Evolutionary conservation across 2,113 vertebrate genomes (phyloP).

Genomic region (Entelurus aequoreus): DNA sequence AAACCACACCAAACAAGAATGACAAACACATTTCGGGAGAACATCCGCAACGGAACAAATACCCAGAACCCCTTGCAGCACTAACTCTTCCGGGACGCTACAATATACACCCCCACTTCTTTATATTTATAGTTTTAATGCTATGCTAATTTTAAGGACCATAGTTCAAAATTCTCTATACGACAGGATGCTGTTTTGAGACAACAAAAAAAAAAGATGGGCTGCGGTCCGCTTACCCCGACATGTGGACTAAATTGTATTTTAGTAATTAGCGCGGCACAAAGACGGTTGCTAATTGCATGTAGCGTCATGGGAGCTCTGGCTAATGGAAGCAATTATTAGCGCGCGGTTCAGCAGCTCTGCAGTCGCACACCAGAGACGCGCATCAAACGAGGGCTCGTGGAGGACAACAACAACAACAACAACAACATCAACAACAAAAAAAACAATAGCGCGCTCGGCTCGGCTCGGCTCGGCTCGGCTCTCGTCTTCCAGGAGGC

Average conservation of each 20-base stretch:
- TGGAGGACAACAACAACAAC: background rate
- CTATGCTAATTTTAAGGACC: too few relatives aligned
- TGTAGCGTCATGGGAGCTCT: conserved; percentile 26
- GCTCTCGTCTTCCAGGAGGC: conserved; percentile 27
- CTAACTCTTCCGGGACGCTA: too few relatives aligned
- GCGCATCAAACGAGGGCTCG: background rate
- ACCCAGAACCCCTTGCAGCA: too few relatives aligned
- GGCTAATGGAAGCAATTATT: conserved; percentile 30
- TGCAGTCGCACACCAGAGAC: too few relatives aligned
- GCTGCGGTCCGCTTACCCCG: background rate
- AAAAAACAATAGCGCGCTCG: conserved; percentile 1
- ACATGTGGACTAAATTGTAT: background rate
- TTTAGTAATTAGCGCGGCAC: background rate
- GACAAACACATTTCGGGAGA: too few relatives aligned
- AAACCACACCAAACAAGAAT: too few relatives aligned
- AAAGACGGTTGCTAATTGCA: conserved; percentile 32
- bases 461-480: conserved; percentile 21
- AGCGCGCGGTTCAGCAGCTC: conserved; percentile 4
- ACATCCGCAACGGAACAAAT: too few relatives aligned
- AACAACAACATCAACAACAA: too few relatives aligned
- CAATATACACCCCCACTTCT: too few relatives aligned
- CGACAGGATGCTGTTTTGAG: too few relatives aligned
- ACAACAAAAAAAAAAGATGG: background rate
- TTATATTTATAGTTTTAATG: too few relatives aligned
- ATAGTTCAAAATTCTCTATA: too few relatives aligned